Conservation (phyloP, 2,797 vertebrate genomes). For the Buphagus erythrorhynchus region DNA sequence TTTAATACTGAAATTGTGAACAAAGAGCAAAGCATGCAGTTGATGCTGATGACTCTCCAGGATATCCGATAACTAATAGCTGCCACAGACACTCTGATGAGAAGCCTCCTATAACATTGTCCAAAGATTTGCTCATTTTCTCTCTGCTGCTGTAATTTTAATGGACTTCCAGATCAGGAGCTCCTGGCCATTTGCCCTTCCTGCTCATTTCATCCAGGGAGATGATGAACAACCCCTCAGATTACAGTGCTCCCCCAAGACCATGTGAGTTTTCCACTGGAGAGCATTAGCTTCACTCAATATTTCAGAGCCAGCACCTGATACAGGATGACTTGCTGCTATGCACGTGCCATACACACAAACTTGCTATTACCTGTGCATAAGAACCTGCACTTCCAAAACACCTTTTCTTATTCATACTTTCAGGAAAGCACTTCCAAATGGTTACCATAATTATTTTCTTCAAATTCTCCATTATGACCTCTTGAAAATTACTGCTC, state of each 20-base stretch:
- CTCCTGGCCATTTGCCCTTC: not conserved
- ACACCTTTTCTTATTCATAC: not conserved
- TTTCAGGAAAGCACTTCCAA: not conserved
- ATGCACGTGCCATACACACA: not conserved
- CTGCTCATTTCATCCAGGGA: not conserved
- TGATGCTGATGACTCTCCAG: not conserved
- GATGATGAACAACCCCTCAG: not conserved
- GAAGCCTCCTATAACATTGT: not conserved
- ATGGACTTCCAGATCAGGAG: not conserved
- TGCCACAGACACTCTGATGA: not conserved
- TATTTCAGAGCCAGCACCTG: not conserved
- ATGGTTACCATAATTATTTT: not conserved
- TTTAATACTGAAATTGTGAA: not conserved
- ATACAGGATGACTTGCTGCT: not conserved
- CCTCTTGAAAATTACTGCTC: not conserved
- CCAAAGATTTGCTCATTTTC: not conserved
- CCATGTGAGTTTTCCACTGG: rapidly evolving
- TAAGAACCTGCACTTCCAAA: not conserved
- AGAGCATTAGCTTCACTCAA: not conserved
- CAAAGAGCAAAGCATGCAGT: not conserved
- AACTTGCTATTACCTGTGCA: not conserved
- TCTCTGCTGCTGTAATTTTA: not conserved
- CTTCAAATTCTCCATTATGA: not conserved
- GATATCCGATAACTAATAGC: not conserved
- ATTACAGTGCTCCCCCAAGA: not conserved